These are phyloP conservation scores for Sebastiscus tertius DNA, from an alignment of 2,797 vertebrate genomes.

Conservation along the genomic window DNA sequence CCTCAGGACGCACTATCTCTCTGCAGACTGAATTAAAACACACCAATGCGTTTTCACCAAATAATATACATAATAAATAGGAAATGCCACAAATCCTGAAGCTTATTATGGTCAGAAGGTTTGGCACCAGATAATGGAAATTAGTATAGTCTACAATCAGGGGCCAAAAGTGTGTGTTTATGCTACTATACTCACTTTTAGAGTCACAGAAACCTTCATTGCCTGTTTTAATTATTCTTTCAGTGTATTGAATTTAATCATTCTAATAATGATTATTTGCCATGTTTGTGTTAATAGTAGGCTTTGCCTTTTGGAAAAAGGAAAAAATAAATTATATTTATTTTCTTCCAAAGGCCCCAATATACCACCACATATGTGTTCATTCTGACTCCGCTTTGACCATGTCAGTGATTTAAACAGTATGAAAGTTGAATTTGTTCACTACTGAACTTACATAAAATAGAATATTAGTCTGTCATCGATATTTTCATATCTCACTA, in stretches of 20 bases:
- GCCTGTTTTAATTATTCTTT: background rate
- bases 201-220: background rate
- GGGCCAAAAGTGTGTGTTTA: background rate
- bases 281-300: background rate
- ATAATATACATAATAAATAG: background rate
- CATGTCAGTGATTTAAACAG: background rate
- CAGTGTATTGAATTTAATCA: background rate
- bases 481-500: background rate
- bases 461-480: background rate
- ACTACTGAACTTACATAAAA: background rate
- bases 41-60: background rate
- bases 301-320: too few relatives aligned
- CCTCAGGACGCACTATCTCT: background rate
- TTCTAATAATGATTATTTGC: background rate
- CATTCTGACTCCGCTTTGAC: too few relatives aligned
- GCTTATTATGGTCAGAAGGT: background rate
- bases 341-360: background rate
- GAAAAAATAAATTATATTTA: too few relatives aligned
- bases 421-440: background rate
- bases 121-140: background rate
- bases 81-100: background rate
- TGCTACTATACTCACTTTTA: background rate
- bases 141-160: background rate
- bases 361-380: background rate
- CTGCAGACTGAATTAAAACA: background rate